Evolutionary conservation across 2,113 vertebrate species (phyloP).

Genomic region (Poeciliopsis turrubarensis): DNA sequence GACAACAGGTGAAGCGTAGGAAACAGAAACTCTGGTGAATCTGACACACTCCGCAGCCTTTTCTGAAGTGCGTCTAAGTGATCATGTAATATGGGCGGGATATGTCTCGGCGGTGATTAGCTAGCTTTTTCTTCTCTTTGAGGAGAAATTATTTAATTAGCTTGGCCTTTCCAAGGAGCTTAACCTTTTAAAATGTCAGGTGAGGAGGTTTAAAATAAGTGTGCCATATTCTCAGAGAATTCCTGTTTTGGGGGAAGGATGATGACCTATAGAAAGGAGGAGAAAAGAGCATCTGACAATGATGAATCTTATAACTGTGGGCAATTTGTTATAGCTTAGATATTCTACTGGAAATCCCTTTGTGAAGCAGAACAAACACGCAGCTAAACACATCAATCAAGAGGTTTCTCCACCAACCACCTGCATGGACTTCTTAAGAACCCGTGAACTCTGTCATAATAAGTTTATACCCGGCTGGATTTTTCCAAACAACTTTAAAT

Average conservation of each 20-base stretch:
- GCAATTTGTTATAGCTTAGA: constrained; percentile 58
- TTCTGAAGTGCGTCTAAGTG: constrained; percentile 33
- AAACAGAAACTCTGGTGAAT: not conserved
- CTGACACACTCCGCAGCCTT: constrained; percentile 7
- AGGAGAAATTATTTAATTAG: constrained; percentile 73
- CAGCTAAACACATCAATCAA: constrained; percentile 22
- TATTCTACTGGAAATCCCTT: constrained; percentile 45
- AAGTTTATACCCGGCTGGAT: constrained; percentile 6
- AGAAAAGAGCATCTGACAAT: constrained; percentile 61
- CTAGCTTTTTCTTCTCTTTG: constrained; percentile 50
- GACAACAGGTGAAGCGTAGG: not conserved
- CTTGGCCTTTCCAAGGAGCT: constrained; percentile 71
- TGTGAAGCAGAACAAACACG: constrained; percentile 37
- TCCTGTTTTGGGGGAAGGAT: constrained; percentile 55
- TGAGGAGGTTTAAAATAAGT: constrained; percentile 68
- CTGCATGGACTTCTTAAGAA: constrained; percentile 14
- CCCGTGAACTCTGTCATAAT: not conserved
- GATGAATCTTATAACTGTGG: constrained; percentile 62
- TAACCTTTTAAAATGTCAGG: constrained; percentile 80
- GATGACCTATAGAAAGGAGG: constrained; percentile 61
- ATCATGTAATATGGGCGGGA: constrained; percentile 57
- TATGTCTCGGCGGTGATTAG: constrained; percentile 54
- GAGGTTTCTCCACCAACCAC: constrained; percentile 7
- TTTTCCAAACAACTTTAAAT: constrained; percentile 32
- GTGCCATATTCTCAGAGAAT: constrained; percentile 58